Base-by-base conservation (phyloP, 1,140 invertebrate species). In the Euschistus heros region DNA sequence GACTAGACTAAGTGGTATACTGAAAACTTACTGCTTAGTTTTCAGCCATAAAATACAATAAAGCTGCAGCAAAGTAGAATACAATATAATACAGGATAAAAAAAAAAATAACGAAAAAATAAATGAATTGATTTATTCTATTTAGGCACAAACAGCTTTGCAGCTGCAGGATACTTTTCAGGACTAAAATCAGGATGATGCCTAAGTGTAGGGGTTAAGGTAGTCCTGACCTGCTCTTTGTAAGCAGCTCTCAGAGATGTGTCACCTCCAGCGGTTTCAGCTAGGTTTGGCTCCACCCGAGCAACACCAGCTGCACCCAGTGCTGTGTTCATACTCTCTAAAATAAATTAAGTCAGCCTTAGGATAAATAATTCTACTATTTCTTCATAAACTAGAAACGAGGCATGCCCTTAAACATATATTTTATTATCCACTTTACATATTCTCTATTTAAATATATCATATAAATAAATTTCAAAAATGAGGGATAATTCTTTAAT, bases 151-250 rank as follows among this genome's bases (percentile, higher is more conserved):
- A 72, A 72, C 17, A 67, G 70, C 62, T 72, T 72, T 18, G 70
- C 59, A 62, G 69, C 66, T 62, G 71, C 71, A 3, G 72, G 72
- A 71, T 72, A 73, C 55, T 70, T 68, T 14, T 68, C 68, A 37
- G 68, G 66, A 17, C 57, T 69, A 60, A 64, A 73, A 61, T 73
- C 72, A 5, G 71, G 70, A 64, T 72, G 55, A 2, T 67, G 63
- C 13, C 66, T 59, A 8, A 72, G 63, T n/a, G 66, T 67, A 2
- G 68, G 47, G 20, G 64, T 63, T 4, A 69, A 37, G 20, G 64
- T 67, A 30, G 27, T 62, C n/a, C 65, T 57, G 18, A 67, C 64
- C 61, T 70, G 68, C 64, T 68, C 67, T 54, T 60, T 64, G 62
- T 72, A 72, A 27, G 66, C 70, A 55, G 44, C 44, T 18, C 62